Conservation (phyloP, 2,113 vertebrate genomes). For the Lontra canadensis region DNA sequence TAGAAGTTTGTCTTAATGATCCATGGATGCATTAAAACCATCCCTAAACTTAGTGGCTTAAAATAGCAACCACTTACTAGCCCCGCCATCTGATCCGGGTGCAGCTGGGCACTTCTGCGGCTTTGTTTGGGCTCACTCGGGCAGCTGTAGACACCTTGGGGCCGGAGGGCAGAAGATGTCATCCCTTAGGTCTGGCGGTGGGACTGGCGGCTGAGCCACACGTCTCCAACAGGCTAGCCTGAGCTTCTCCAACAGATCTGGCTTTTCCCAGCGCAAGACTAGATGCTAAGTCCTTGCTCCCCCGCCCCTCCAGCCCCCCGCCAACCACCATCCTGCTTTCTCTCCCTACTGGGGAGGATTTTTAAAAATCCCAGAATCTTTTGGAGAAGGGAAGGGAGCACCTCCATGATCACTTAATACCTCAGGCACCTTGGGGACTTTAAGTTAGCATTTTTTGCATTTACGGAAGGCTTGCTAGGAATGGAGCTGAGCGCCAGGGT, state of each 20-base stretch:
- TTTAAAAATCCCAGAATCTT: background rate
- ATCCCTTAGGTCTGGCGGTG: background rate
- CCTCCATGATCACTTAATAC: background rate
- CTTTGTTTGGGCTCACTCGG: background rate
- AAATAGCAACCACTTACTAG: background rate
- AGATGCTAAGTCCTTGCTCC: background rate
- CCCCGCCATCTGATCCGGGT: background rate
- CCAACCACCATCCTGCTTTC: background rate
- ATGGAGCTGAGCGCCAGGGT: fast-evolving
- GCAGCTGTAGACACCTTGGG: background rate
- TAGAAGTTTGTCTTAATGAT: background rate
- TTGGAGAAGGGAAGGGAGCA: background rate
- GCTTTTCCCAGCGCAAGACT: background rate
- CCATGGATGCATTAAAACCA: background rate
- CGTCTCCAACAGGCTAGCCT: background rate
- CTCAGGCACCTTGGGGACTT: background rate
- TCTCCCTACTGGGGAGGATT: background rate
- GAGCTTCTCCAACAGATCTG: background rate
- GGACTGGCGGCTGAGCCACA: background rate
- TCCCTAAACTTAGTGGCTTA: background rate
- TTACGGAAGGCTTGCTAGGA: background rate
- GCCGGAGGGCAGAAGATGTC: background rate
- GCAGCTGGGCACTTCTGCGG: background rate
- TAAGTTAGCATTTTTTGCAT: background rate
- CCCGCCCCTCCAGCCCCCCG: background rate